Conservation (phyloP, 2,113 vertebrate species). For the Gnathonemus echidnorhynchus region DNA sequence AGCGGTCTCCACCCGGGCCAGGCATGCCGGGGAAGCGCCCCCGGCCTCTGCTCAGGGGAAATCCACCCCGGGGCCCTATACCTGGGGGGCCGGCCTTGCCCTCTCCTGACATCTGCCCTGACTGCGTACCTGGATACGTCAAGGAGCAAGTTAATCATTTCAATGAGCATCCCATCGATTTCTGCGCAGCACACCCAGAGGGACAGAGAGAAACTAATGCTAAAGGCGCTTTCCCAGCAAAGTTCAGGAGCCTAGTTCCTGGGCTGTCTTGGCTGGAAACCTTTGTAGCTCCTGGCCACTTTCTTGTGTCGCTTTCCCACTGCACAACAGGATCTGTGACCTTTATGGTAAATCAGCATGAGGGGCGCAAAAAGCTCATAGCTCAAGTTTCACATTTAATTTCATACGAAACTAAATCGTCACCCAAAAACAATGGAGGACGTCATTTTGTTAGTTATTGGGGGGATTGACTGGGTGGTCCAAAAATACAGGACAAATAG, state of each 20-base stretch:
- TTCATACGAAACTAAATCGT: neutral
- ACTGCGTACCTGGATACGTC: conserved; percentile 73
- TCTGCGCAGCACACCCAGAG: neutral
- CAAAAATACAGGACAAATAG: neutral
- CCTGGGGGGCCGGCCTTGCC: conserved; percentile 95
- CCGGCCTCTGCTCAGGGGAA: conserved; percentile 84
- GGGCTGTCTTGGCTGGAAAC: neutral
- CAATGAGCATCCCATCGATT: neutral
- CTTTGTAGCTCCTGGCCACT: neutral
- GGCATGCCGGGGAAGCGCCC: conserved; percentile 86
- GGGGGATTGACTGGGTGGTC: neutral
- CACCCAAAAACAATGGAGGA: neutral
- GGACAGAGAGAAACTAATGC: neutral
- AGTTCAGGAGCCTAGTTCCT: neutral
- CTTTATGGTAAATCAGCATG: neutral
- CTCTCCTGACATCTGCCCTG: conserved; percentile 98
- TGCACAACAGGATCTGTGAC: neutral
- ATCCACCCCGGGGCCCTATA: conserved; percentile 75
- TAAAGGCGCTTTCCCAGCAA: neutral
- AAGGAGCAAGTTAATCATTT: neutral
- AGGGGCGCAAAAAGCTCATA: neutral
- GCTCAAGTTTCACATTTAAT: neutral
- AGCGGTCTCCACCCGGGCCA: conserved; percentile 86
- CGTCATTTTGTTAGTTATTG: neutral
- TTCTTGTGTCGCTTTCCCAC: neutral